Conservation (phyloP, 1,140 invertebrate genomes). For the Heliconius hermathena region DNA sequence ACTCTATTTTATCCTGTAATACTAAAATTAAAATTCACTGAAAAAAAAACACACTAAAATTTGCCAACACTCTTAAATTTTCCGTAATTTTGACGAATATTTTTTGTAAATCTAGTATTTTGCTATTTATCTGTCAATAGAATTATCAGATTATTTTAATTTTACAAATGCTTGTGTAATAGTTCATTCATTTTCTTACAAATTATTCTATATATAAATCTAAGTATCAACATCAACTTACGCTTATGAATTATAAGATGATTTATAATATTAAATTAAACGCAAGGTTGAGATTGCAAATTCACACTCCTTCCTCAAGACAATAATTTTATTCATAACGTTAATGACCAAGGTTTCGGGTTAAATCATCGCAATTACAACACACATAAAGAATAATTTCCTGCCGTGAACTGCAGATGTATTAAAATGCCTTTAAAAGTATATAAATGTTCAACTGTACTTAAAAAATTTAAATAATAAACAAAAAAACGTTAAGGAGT, state of each 20-base stretch:
- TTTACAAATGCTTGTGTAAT: neutral
- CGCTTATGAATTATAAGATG: neutral
- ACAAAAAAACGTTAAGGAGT: neutral
- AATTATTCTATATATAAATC: neutral
- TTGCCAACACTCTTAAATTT: no score
- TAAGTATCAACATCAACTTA: neutral
- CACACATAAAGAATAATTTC: conserved; percentile 8
- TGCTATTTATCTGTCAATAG: no score
- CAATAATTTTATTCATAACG: conserved; percentile 25
- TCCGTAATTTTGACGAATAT: no score
- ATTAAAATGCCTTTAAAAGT: conserved; percentile 4
- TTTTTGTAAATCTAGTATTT: no score
- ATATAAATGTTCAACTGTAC: neutral
- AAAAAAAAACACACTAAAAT: no score
- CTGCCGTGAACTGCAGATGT: neutral
- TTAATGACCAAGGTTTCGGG: conserved; percentile 13
- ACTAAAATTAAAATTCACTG: no score
- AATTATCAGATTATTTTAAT: neutral
- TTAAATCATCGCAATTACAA: conserved; percentile 8
- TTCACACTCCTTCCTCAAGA: conserved; percentile 23
- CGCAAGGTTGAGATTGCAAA: conserved; percentile 24
- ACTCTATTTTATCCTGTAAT: no score
- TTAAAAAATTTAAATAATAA: neutral
- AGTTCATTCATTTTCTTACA: no score
- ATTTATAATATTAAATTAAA: conserved; percentile 10